Evolutionary conservation across 2,113 vertebrate species (phyloP).

Genomic region (Psettodes erumei): DNA sequence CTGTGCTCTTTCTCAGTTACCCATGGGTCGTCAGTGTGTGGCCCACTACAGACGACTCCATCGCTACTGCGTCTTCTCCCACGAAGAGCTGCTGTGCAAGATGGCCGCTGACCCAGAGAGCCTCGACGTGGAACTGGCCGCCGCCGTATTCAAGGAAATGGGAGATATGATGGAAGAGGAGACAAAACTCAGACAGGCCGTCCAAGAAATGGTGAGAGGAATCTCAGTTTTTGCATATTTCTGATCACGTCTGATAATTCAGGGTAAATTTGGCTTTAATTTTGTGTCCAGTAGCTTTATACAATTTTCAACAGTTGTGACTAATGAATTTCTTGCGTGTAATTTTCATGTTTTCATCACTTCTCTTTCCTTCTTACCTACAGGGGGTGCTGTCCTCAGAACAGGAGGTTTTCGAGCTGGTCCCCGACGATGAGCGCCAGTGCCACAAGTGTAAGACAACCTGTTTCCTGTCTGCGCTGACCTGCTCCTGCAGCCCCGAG

Average conservation of each 20-base stretch:
- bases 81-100: slow-evolving; percentile 97
- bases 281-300: not conserved
- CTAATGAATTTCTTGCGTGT: not conserved
- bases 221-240: too few species aligned
- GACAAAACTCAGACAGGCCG: slow-evolving; percentile 87
- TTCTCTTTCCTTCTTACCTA: slow-evolving; percentile 15
- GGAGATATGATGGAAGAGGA: slow-evolving; percentile 93
- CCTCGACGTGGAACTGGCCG: slow-evolving; percentile 96
- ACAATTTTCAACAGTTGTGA: not conserved
- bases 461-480: slow-evolving; percentile 97
- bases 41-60: slow-evolving; percentile 93
- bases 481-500: slow-evolving; percentile 93
- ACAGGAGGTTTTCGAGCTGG: slow-evolving; percentile 96
- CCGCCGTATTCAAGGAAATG: slow-evolving; percentile 94
- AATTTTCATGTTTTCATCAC: not conserved
- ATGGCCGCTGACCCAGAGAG: slow-evolving; percentile 97
- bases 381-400: slow-evolving; percentile 94
- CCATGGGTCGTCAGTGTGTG: slow-evolving; percentile 95
- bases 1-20: slow-evolving; percentile 79
- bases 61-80: slow-evolving; percentile 97
- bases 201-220: slow-evolving; percentile 88
- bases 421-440: slow-evolving; percentile 97
- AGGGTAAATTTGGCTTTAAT: not conserved
- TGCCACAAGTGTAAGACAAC: slow-evolving; percentile 96
- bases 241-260: not conserved